Evolutionary conservation across 2,888 invertebrate genomes (phyloP).

Genomic region (Tineola bisselliella): DNA sequence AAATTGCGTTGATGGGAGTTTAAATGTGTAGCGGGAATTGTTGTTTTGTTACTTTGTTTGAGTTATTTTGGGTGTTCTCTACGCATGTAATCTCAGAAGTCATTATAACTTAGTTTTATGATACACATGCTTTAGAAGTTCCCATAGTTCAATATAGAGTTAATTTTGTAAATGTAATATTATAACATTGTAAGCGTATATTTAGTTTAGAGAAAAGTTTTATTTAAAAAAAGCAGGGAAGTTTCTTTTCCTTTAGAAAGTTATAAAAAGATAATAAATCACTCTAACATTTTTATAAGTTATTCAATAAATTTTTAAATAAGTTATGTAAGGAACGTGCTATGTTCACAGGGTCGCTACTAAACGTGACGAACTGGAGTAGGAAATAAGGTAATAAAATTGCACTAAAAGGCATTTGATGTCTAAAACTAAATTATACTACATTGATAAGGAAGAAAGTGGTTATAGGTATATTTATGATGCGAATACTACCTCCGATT

Average conservation of each 20-base stretch:
- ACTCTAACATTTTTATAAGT: too few species aligned
- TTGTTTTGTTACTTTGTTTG: not conserved
- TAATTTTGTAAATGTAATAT: not conserved
- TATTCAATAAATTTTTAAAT: too few species aligned
- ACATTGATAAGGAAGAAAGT: too few species aligned
- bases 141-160: not conserved
- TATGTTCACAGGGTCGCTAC: not conserved
- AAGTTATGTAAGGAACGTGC: not conserved
- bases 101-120: conserved; percentile 3
- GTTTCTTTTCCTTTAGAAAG: too few species aligned
- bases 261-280: too few species aligned
- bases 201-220: too few species aligned
- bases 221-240: too few species aligned
- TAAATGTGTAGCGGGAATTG: not conserved
- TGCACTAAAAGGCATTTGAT: too few species aligned
- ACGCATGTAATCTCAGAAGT: not conserved
- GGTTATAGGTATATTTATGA: too few species aligned
- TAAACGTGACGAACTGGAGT: not conserved
- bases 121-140: not conserved
- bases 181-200: not conserved
- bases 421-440: too few species aligned
- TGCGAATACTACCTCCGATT: too few species aligned
- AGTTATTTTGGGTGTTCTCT: not conserved
- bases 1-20: not conserved
- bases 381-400: too few species aligned